These are phyloP conservation scores for Agrilus biguttatus DNA, from an alignment of 2,888 invertebrate genomes.

Conservation along the genomic window DNA sequence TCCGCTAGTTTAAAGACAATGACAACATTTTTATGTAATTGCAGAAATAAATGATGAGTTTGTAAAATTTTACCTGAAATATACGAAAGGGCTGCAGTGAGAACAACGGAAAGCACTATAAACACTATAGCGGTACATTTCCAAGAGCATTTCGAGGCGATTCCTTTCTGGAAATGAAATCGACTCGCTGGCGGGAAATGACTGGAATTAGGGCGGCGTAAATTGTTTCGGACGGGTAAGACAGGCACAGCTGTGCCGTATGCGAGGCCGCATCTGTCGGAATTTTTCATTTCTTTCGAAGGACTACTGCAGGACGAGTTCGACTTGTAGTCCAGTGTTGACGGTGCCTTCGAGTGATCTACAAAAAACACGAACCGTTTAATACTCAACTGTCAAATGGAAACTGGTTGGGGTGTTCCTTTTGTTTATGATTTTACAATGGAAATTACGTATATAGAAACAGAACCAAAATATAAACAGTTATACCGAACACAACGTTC, in stretches of 20 bases:
- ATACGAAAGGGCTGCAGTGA: constrained; percentile 72
- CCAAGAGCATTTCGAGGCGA: constrained; percentile 80
- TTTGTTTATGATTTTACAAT: no score
- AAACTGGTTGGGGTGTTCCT: not conserved
- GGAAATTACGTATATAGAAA: no score
- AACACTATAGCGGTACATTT: constrained; percentile 82
- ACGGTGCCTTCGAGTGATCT: constrained; percentile 76
- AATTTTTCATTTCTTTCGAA: constrained; percentile 53
- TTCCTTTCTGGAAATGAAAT: constrained; percentile 77
- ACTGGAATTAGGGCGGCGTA: constrained; percentile 49
- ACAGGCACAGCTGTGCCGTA: constrained; percentile 43
- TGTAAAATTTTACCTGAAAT: constrained; percentile 60
- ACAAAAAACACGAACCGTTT: constrained; percentile 12
- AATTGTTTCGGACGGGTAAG: constrained; percentile 59
- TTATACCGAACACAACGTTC: no score
- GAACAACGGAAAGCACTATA: constrained; percentile 67
- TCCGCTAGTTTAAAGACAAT: no score
- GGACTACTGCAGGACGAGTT: constrained; percentile 81
- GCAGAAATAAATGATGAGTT: not conserved
- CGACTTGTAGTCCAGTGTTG: constrained; percentile 78
- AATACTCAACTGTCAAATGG: not conserved
- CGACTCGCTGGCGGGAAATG: constrained; percentile 62
- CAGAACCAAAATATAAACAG: no score
- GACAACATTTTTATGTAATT: no score
- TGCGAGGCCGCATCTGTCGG: constrained; percentile 40